Base-by-base conservation (phyloP, 2,888 invertebrate genomes). In the Gortyna flavago region DNA sequence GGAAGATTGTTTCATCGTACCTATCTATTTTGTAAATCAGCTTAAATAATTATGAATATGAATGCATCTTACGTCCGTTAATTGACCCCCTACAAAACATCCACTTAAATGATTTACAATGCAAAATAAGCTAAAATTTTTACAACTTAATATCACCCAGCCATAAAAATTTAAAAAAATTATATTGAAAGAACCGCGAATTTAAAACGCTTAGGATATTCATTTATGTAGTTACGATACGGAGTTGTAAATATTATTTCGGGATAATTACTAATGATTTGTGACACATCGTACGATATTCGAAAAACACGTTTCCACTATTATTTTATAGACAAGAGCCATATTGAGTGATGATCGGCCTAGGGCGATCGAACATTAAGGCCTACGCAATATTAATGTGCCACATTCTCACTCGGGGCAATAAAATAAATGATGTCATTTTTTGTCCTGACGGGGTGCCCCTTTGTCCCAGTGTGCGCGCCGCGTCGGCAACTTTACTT, bases 361-460 rank as follows among this genome's bases (percentile, higher is more conserved):
- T 91, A 94, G 94, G 95, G 96, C 96, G 94, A 94, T 94, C 90
- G 89, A 92, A 91, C 94, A 95, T 95, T 95, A 95, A 92, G 95
- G 94, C 91, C 95, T 94, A 92, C 94, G 93, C 94, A 93, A 95
- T 96, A 96, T 96, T 95, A 96, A 96, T 95, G 95, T 94, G 93
- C 91, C 93, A 94, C 94, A 95, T 96, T 96, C 96, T 95, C 96
- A 95, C 95, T 94, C 95, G 92, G 89, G 92, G 96, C 95, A 95
- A 96, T 96, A 96, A 96, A 96, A 96, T 96, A 96, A 96, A 96
- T 96, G 96, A 96, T 95, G 96, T 96, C 95, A 96, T 96, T 96
- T 96, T 96, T 96, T 96, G 96, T 96, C 93, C 91, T 92, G 91
- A 90, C 93, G 92, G 95, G 94, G 94, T 91, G 93, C 91, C 91